A percentile compares a stretch with the other conserved stretches of the same genome.
Conservation (phyloP, 2,888 invertebrate genomes). For the Elegia similella region DNA sequence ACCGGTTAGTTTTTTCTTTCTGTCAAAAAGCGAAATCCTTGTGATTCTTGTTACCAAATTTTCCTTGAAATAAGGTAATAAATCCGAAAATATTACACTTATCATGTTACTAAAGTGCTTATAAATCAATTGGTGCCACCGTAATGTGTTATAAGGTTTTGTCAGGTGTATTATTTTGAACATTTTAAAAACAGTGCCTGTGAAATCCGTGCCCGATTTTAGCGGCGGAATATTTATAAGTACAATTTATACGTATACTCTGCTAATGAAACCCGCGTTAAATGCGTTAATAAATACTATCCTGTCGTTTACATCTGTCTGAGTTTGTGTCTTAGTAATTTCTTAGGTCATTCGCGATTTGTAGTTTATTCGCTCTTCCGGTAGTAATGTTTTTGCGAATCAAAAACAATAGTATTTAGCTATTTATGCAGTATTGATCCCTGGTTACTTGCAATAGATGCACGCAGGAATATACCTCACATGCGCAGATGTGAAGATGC, state of each 20-base stretch:
- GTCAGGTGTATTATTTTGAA: constrained; percentile 18
- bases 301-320: background rate
- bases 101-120: constrained; percentile 19
- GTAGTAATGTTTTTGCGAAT: too few species aligned
- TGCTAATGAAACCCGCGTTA: background rate
- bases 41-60: constrained; percentile 24
- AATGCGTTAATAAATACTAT: background rate
- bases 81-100: constrained; percentile 23
- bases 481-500: too few species aligned
- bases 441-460: too few species aligned
- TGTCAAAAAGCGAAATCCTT: constrained; percentile 23
- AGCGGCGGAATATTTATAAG: constrained; percentile 27
- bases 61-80: constrained; percentile 26
- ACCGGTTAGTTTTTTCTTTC: constrained; percentile 10
- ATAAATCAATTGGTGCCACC: constrained; percentile 13
- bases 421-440: too few species aligned
- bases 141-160: background rate
- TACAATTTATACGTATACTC: background rate
- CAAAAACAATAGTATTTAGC: too few species aligned
- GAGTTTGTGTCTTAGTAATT: background rate
- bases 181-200: constrained; percentile 15
- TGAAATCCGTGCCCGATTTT: constrained; percentile 27
- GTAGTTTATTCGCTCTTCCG: too few species aligned
- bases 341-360: background rate
- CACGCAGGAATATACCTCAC: too few species aligned